phyloP scores from a whole-genome alignment of 2,797 vertebrate genomes.

The Periparus ater region DNA sequence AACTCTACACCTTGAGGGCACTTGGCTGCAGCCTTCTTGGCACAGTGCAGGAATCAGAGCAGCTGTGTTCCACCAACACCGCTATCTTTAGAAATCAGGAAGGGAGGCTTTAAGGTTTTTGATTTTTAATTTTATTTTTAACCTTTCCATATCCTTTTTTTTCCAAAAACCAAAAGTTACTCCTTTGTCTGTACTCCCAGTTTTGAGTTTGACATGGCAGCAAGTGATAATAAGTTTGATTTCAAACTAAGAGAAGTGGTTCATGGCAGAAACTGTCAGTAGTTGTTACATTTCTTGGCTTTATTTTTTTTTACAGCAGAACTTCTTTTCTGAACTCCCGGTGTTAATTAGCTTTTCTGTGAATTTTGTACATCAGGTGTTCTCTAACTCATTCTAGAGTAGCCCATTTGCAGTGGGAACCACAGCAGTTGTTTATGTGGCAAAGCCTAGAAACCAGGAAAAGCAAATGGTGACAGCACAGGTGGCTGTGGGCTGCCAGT shows the following conservation, averaged over 20 bases:
- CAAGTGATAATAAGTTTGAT: background rate
- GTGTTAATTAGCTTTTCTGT: slow-evolving; percentile 69
- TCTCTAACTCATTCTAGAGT: slow-evolving; percentile 22
- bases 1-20: slow-evolving; percentile 73
- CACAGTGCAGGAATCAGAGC: slow-evolving; percentile 14
- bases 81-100: slow-evolving; percentile 66
- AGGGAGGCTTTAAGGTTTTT: slow-evolving; percentile 65
- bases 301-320: background rate
- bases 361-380: background rate
- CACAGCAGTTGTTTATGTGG: background rate
- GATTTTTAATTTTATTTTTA: slow-evolving; percentile 44
- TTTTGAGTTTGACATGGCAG: slow-evolving; percentile 23
- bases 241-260: slow-evolving; percentile 48
- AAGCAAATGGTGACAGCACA: background rate
- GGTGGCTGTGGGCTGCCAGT: background rate
- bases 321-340: slow-evolving; percentile 41
- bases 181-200: slow-evolving; percentile 48
- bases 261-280: slow-evolving; percentile 60
- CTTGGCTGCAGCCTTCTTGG: slow-evolving; percentile 66
- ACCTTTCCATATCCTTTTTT: slow-evolving; percentile 20
- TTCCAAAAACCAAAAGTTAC: background rate
- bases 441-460: background rate
- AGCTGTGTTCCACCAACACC: slow-evolving; percentile 69
- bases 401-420: background rate
- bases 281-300: slow-evolving; percentile 8